Percentiles rank a stretch among this genome's conserved stretches.
Conservation (phyloP, 2,113 vertebrate genomes). For the Artemisiospiza belli region DNA sequence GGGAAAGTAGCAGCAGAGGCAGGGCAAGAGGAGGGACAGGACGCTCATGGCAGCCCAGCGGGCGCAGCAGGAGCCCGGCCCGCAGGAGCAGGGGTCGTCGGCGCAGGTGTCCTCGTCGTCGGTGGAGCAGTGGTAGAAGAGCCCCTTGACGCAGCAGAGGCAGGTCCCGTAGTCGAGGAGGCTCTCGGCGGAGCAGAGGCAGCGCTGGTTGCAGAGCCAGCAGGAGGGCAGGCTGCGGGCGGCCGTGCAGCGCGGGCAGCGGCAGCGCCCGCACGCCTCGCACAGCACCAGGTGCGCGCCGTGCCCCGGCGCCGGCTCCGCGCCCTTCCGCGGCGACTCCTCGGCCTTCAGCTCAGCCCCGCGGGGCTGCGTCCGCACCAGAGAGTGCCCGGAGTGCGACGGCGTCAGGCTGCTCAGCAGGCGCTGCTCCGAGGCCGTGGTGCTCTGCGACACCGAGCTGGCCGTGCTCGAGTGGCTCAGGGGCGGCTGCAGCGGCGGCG, state of each 20-base stretch:
- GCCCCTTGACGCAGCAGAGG: conserved; percentile 92
- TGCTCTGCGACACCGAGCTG: conserved; percentile 93
- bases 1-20: conserved; percentile 98
- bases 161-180: conserved; percentile 93
- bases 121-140: conserved; percentile 98
- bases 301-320: conserved; percentile 68
- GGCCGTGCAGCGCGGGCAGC: conserved; percentile 87
- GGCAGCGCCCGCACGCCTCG: conserved; percentile 92
- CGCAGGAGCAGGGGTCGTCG: conserved; percentile 93
- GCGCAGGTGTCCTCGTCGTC: conserved; percentile 97
- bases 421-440: conserved; percentile 91
- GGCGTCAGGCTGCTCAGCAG: conserved; percentile 86
- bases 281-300: conserved; percentile 86
- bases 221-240: conserved; percentile 90
- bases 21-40: conserved; percentile 91
- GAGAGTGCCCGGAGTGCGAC: conserved; percentile 84
- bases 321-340: conserved; percentile 77
- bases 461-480: conserved; percentile 94
- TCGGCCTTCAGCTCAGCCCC: conserved; percentile 79
- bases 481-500: conserved; percentile 81
- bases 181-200: conserved; percentile 91
- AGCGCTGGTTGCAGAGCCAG: conserved; percentile 93
- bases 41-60: conserved; percentile 92
- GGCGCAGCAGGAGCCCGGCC: conserved; percentile 82
- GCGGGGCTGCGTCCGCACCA: conserved; percentile 86